Evolutionary conservation across 1,140 invertebrate species (phyloP).

Genomic region (Papilio dardanus): DNA sequence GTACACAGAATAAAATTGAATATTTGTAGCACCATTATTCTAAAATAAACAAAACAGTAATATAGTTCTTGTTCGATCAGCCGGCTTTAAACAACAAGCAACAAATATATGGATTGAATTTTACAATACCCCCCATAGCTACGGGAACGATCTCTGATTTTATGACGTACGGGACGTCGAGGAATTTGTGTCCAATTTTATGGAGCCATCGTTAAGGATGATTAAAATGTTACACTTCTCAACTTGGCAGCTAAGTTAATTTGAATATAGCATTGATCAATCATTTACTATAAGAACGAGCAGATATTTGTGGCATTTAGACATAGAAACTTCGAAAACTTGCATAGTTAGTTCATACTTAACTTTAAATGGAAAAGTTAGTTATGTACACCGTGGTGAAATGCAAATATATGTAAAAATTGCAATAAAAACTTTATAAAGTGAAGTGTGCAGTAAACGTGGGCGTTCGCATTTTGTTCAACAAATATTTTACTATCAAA

Average conservation of each 20-base stretch:
- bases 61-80: constrained; percentile 20
- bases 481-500: constrained; percentile 1
- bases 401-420: not conserved
- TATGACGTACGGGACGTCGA: constrained; percentile 47
- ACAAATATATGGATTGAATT: constrained; percentile 39
- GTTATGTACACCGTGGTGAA: not conserved
- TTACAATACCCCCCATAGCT: constrained; percentile 48
- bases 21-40: constrained; percentile 7
- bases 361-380: not conserved
- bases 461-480: not conserved
- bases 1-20: not conserved
- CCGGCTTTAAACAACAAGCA: constrained; percentile 13
- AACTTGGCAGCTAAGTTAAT: not conserved
- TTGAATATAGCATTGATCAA: not conserved
- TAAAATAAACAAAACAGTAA: constrained; percentile 8
- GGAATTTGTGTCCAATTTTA: constrained; percentile 47
- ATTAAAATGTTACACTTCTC: constrained; percentile 41
- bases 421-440: not conserved
- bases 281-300: constrained; percentile 5
- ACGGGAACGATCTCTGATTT: constrained; percentile 44
- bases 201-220: constrained; percentile 43
- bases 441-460: not conserved
- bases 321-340: no score
- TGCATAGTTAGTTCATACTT: no score
- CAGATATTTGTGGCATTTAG: not conserved